Base-by-base conservation (phyloP, 2,888 invertebrate genomes). In the Eupithecia vulgata region DNA sequence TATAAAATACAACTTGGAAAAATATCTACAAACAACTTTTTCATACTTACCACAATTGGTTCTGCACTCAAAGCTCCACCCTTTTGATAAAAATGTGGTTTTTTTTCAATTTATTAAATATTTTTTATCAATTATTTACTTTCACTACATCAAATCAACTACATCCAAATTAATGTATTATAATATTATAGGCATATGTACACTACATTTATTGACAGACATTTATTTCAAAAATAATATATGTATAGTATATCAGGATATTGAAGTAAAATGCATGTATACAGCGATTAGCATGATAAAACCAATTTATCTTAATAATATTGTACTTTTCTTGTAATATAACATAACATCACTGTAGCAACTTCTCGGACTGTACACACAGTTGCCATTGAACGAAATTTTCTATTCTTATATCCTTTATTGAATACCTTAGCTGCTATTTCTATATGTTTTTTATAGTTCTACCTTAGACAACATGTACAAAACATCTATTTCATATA, bases 41-140 rank as follows among this genome's bases (percentile, higher is more conserved):
- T 73, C 83, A 83, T 83, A 98, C 98, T 98, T 97, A 98, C 98
- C 97, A 98, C 98, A 94, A 98, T 98, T 91, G 98, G 98, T 96
- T 98, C 98, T 95, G 97, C 97, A 96, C 97, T 96, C 95, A 96
- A 96, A 95, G 96, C 96, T 95, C 96, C 97, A 96, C 96, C 95
- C 97, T 97, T 96, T 90, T 86, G 86, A 93, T 90, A 87, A 88
- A 92, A 85, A 84, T 75, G 12, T 73, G 59, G 80, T 80, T 72
- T 72, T 77, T 80, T 78, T 70, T 76, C 65, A 70, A 10, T 10
- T 4, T 67, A 68, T 65, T 25, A 13, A 21, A 10, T 45, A 17
- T 5, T 45, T 45, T 45, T 45, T 45, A 6, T 13, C 48, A 52
- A 25, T 25, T 37, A 77, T 72, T 40, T n/a, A 25, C 21, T 21